Conservation (phyloP, 2,797 vertebrate species). For the Lepidocolaptes lacrymiger region DNA sequence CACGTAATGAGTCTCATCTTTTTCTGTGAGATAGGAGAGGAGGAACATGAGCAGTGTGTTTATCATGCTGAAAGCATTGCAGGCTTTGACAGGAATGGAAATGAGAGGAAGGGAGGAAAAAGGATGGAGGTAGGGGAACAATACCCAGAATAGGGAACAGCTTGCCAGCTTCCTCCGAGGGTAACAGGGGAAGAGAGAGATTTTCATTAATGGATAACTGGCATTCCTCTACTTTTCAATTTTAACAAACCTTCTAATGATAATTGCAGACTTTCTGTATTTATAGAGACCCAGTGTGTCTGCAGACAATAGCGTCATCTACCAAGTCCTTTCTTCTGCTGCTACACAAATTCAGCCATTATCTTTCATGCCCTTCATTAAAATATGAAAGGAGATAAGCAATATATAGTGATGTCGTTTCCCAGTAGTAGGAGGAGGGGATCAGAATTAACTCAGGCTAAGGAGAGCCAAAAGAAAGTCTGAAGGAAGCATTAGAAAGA, state of each 20-base stretch:
- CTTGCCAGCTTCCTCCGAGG: slow-evolving; percentile 45
- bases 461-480: slow-evolving; percentile 12
- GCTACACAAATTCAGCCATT: slow-evolving; percentile 24
- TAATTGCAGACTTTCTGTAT: slow-evolving; percentile 67
- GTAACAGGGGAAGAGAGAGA: neutral
- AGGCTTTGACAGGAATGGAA: slow-evolving; percentile 59
- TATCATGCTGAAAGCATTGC: slow-evolving; percentile 44
- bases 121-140: slow-evolving; percentile 15
- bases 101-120: slow-evolving; percentile 43
- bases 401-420: slow-evolving; percentile 38
- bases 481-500: neutral
- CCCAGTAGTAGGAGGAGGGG: slow-evolving; percentile 1
- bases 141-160: neutral
- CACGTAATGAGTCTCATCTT: neutral
- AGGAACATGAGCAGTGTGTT: slow-evolving; percentile 21
- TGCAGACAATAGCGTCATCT: slow-evolving; percentile 43
- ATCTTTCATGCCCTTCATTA: slow-evolving; percentile 24
- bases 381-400: slow-evolving; percentile 35
- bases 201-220: slow-evolving; percentile 35
- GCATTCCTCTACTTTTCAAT: slow-evolving; percentile 55
- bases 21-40: neutral
- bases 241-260: slow-evolving; percentile 73
- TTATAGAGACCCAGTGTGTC: slow-evolving; percentile 22
- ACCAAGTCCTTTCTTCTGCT: slow-evolving; percentile 20
- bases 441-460: slow-evolving; percentile 1